Conservation (phyloP, 1,140 invertebrate species). For the Lerema accius region DNA sequence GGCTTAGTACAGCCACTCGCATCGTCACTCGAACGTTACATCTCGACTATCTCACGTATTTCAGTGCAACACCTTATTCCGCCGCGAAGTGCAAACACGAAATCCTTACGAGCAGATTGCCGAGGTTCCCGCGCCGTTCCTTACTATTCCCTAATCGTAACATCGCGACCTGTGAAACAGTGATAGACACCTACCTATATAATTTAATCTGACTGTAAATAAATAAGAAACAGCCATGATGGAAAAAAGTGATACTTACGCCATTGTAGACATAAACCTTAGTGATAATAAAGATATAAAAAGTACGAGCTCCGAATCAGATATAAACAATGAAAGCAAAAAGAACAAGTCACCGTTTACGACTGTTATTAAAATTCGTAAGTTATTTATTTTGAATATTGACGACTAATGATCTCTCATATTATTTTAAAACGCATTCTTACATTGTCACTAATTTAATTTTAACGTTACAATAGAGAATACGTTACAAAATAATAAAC, state of each 20-base stretch:
- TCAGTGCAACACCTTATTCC: not conserved
- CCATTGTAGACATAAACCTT: conserved; percentile 70
- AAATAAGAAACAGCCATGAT: conserved; percentile 40
- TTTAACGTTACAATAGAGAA: no score
- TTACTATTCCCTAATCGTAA: not conserved
- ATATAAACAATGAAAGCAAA: conserved; percentile 43
- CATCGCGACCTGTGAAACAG: conserved; percentile 10
- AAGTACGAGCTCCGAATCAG: conserved; percentile 40
- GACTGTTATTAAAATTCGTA: conserved; percentile 72
- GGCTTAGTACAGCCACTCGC: not conserved
- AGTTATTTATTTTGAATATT: conserved; percentile 43
- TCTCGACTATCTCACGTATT: conserved; percentile 20
- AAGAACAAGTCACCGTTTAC: conserved; percentile 51
- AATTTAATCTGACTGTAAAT: not conserved
- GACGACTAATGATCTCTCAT: no score
- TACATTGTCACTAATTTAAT: no score
- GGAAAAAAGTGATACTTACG: conserved; percentile 67
- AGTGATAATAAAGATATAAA: conserved; percentile 66
- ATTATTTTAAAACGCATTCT: no score
- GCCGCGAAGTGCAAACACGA: not conserved
- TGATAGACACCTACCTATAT: conserved; percentile 7
- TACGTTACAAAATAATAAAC: no score
- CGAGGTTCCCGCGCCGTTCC: conserved; percentile 43
- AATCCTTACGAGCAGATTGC: conserved; percentile 21
- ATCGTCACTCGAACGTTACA: not conserved